Base-by-base conservation (phyloP, 1,140 invertebrate genomes). In the Palaemon carinicauda region DNA sequence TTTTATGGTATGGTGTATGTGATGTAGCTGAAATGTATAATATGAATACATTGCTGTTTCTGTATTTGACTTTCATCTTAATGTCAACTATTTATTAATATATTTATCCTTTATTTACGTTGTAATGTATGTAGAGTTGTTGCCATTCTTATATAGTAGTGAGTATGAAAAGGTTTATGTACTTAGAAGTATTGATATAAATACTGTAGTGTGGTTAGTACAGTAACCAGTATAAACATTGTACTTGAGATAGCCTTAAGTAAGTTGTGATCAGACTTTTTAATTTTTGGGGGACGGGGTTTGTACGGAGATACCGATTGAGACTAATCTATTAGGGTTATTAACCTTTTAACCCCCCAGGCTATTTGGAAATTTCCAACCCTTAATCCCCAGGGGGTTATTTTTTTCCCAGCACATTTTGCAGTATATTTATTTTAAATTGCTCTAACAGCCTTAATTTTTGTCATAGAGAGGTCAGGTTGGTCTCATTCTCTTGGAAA, bases 191-290 rank as follows among this genome's bases (percentile, higher is more conserved):
- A 51, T 17, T 79, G 27, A 73, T 29, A 78, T 51, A 56, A 69
- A 60, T 86, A 86, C 77, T 74, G 31, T 86, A 33, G 78, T 77
- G 51, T 86, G 80, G 84, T 51, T 29, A 86, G 77, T 71, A 86
- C 21, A 79, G 56, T 33, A 27, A 80, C 77, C 80, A 75, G 31
- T 24, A 27, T 73, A 52, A 73, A 53, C 27, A 24, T 29, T 24
- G 27, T 41, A 41, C 41, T 0, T 41, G 41, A 41, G 41, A 41
- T 41, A 41, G 41, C 41, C 41, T 1, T 41, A 41, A 41, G 41
- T 41, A 9, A 9, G 7, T 3, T 41, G 41, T n/a, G n/a, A n/a
- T n/a, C 41, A 41, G 41, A 41, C 12, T 41, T 41, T 41, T 5
- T 41, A n/a, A n/a, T n/a, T n/a, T n/a, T n/a, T n/a, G n/a, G n/a